Percentiles rank a stretch among this genome's conserved stretches.
Conservation (phyloP, 2,797 vertebrate genomes). For the Anableps anableps region DNA sequence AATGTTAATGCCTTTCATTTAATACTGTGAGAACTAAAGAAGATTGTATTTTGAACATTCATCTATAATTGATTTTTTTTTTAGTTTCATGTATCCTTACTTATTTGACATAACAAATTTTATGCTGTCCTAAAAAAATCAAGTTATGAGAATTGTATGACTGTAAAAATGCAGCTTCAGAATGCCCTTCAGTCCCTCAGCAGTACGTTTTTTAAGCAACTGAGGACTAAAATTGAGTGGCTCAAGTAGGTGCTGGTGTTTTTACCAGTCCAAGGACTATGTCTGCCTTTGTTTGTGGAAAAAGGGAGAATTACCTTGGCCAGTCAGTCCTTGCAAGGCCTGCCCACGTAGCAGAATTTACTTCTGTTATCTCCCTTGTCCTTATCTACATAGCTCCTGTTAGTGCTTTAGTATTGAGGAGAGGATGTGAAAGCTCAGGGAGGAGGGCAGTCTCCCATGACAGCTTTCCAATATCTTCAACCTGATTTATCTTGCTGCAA, state of each 20-base stretch:
- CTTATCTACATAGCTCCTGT: conserved; percentile 58
- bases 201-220: neutral
- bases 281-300: conserved; percentile 38
- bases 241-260: neutral
- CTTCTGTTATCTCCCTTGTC: conserved; percentile 43
- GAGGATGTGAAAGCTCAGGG: conserved; percentile 31
- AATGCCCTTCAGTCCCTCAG: neutral
- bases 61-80: neutral
- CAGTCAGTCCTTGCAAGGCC: conserved; percentile 41
- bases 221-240: conserved; percentile 1
- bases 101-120: conserved; percentile 6
- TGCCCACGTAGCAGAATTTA: conserved; percentile 37
- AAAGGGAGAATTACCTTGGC: conserved; percentile 15
- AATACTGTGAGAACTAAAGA: neutral
- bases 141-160: neutral
- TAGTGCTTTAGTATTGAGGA: conserved; percentile 41
- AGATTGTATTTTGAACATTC: neutral
- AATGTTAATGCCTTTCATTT: neutral
- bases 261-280: conserved; percentile 23
- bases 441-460: conserved; percentile 33
- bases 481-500: conserved; percentile 39
- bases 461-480: conserved; percentile 57
- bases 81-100: neutral
- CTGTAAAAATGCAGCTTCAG: neutral
- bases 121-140: neutral